Conservation (phyloP, 2,113 vertebrate genomes). For the Takifugu bimaculatus region DNA sequence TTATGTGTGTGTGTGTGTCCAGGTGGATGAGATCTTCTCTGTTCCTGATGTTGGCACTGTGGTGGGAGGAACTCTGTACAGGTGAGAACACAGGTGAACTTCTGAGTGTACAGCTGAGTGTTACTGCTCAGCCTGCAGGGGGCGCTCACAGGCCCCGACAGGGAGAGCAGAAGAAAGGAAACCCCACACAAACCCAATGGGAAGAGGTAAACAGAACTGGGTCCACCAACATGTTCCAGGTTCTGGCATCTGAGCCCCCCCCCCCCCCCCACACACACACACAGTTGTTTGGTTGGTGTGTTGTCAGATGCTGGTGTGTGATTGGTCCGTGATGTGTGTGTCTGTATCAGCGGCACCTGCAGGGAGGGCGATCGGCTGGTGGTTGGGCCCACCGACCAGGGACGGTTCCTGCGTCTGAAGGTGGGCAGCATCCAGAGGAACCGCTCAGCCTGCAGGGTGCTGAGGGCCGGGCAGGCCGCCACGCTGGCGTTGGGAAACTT, state of each 20-base stretch:
- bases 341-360: constrained; percentile 84
- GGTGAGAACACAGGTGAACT: constrained; percentile 68
- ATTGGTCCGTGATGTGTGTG: not conserved
- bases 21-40: constrained; percentile 98
- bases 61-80: constrained; percentile 94
- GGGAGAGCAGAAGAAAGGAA: too few species aligned
- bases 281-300: too few species aligned
- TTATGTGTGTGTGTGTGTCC: constrained; percentile 26
- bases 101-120: too few species aligned
- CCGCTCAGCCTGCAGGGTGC: constrained; percentile 89
- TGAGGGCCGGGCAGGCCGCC: constrained; percentile 92
- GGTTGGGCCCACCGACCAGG: constrained; percentile 89
- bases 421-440: constrained; percentile 97
- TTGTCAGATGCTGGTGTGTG: too few species aligned
- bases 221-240: too few species aligned
- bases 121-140: too few species aligned
- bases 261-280: too few species aligned
- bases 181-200: too few species aligned
- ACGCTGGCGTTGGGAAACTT: constrained; percentile 90
- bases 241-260: too few species aligned
- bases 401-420: constrained; percentile 86
- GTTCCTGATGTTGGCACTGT: constrained; percentile 97
- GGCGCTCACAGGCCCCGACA: too few species aligned
- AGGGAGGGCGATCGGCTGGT: constrained; percentile 91
- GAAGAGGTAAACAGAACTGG: too few species aligned